Evolutionary conservation across 2,113 vertebrate genomes (phyloP).

Genomic region (Pteronura brasiliensis): DNA sequence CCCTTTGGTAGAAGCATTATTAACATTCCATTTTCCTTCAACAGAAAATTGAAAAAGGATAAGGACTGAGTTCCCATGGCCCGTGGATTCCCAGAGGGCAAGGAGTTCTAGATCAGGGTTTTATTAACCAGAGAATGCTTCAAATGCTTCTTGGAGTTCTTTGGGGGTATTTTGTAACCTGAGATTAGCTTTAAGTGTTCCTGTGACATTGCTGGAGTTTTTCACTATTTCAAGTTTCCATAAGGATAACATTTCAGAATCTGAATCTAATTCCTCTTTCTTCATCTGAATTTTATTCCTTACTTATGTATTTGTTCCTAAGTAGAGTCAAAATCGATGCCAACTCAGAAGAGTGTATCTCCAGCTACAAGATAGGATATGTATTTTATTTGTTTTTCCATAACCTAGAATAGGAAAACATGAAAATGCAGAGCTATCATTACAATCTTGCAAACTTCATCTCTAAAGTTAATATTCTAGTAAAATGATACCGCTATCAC

Average conservation of each 20-base stretch:
- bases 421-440: background rate
- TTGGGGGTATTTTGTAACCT: background rate
- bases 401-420: conserved; percentile 7
- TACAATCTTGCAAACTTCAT: background rate
- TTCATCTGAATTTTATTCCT: background rate
- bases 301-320: conserved; percentile 2
- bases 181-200: conserved; percentile 10
- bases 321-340: background rate
- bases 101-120: background rate
- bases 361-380: background rate
- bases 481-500: background rate
- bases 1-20: background rate
- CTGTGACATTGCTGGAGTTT: background rate
- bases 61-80: background rate
- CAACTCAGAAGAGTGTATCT: background rate
- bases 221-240: conserved; percentile 26
- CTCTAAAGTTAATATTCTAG: background rate
- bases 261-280: conserved; percentile 12
- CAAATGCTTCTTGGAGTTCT: background rate
- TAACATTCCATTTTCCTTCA: conserved; percentile 42
- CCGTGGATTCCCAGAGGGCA: background rate
- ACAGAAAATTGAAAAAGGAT: background rate
- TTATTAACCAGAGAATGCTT: background rate
- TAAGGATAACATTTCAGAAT: conserved; percentile 39
- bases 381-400: conserved; percentile 42